Base-by-base conservation (phyloP, 2,888 invertebrate genomes). In the Polydrusus tereticollis region DNA sequence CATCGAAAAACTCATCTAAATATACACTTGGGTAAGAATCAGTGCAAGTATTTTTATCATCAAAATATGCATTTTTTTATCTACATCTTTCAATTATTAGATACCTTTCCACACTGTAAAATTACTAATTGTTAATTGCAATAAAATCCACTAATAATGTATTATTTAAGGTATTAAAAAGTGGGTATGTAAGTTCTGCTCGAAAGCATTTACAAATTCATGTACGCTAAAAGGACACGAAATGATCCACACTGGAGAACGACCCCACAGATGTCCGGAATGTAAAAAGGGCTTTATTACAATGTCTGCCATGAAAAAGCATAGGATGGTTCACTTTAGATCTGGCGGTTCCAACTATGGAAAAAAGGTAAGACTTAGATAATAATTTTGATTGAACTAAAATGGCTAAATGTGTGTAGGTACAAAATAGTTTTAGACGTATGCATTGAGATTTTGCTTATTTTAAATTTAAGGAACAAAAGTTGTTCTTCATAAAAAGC, bases 261-360 rank as follows among this genome's bases (percentile, higher is more conserved):
- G 74, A 10, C 74, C 74, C 6, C 69, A 72, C 45, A 59, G 38
- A 29, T 74, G 74, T 47, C 69, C 72, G 0, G 74, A 72, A 41
- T 74, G 74, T 50, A 50, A 70, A 41, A 74, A 74, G 65, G 74
- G 74, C 8, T 74, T 74, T 33, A 74, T 74, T 41, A 65, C 74
- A 8, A 66, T 59, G 23, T 74, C 74, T 2, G 74, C 74, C 6
- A 72, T 74, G 74, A 74, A 74, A 29, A 72, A 72, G 64, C 74
- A 74, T 52, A 62, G 55, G 20, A 59, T 68, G 62, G 58, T 60
- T 18, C 74, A 74, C 43, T 72, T 72, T 21, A 74, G 50, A 43
- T 47, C 36, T 6, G 36, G 52, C 16, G 45, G 45, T 47, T 50
- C 47, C 0, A 63, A 29, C 16, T 63, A 50, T 36, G 47, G 50